Conservation (phyloP, 2,888 invertebrate species). For the Eupithecia exiguata region DNA sequence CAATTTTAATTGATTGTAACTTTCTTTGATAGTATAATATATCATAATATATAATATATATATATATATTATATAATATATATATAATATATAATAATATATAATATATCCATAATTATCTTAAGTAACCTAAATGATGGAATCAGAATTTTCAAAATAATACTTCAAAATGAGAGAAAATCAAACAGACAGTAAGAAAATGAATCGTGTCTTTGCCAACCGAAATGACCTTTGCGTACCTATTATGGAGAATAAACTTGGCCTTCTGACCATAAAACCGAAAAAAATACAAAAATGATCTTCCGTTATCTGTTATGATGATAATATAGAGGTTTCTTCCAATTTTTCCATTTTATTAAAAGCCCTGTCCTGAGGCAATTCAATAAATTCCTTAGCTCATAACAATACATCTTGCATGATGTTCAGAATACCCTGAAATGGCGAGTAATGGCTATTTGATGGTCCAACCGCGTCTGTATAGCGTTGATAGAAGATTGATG, state of each 20-base stretch:
- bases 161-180: not conserved
- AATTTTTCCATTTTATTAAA: conserved; percentile 13
- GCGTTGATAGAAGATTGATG: conserved; percentile 67
- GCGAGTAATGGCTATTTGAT: conserved; percentile 68
- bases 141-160: no score
- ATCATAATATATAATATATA: no score
- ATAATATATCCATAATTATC: no score
- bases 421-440: conserved; percentile 52
- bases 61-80: no score
- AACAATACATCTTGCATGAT: conserved; percentile 27
- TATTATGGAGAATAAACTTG: no score
- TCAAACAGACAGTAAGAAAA: not conserved
- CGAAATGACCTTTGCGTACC: not conserved
- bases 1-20: no score
- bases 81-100: no score
- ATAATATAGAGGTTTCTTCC: conserved; percentile 1
- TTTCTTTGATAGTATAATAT: no score
- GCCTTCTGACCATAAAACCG: not conserved
- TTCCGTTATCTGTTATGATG: not conserved
- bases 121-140: no score
- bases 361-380: conserved; percentile 13
- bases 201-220: not conserved
- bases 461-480: conserved; percentile 48
- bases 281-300: not conserved
- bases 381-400: conserved; percentile 28